Conservation (phyloP, 2,888 invertebrate species). For the Hybos culiciformis region DNA sequence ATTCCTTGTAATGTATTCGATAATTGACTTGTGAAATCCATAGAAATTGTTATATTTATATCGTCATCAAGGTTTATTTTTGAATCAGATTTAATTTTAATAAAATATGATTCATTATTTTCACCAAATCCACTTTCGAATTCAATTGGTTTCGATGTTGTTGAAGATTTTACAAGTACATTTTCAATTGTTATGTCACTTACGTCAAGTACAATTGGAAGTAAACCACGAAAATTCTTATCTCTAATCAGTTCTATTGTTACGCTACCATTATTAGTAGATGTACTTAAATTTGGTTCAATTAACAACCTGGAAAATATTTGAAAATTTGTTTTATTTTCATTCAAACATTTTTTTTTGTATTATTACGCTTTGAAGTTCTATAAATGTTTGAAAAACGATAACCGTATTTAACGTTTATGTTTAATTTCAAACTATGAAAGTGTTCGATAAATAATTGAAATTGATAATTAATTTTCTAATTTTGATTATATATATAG, state of each 20-base stretch:
- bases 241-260: constrained; percentile 28
- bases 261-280: constrained; percentile 29
- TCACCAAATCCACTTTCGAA: constrained; percentile 30
- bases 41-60: constrained; percentile 35
- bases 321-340: background rate
- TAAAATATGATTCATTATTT: constrained; percentile 27
- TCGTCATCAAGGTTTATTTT: background rate
- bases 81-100: constrained; percentile 17
- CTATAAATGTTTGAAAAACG: no score
- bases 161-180: constrained; percentile 19
- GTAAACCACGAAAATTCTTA: constrained; percentile 21
- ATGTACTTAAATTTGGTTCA: constrained; percentile 29
- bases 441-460: no score
- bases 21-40: constrained; percentile 41
- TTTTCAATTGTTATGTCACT: constrained; percentile 30
- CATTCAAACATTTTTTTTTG: no score
- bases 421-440: no score
- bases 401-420: no score
- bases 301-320: constrained; percentile 26
- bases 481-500: no score
- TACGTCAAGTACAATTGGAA: constrained; percentile 33
- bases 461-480: no score
- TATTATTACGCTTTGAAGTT: no score
- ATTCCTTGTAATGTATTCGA: constrained; percentile 42
- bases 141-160: constrained; percentile 15